Percentiles rank a stretch among this genome's conserved stretches.
Conservation (phyloP, 2,797 vertebrate species). For the Poecilia wingei region DNA sequence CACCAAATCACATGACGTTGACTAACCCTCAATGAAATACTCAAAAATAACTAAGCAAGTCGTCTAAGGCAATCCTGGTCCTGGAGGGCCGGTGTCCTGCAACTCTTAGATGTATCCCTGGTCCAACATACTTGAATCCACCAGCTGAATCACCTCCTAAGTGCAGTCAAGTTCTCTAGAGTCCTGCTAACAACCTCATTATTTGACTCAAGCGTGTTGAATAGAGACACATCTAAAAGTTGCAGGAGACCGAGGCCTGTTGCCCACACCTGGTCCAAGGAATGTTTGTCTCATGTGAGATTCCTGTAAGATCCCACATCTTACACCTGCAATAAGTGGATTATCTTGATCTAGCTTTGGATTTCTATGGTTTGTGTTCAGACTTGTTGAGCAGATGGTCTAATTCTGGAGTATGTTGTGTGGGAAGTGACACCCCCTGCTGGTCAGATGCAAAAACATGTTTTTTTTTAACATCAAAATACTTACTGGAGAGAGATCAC, state of each 20-base stretch:
- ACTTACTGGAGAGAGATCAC: neutral
- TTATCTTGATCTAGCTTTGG: constrained; percentile 8
- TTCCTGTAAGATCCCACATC: neutral
- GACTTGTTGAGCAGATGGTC: neutral
- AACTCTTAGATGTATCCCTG: too few species aligned
- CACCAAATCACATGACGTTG: neutral
- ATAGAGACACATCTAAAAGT: too few species aligned
- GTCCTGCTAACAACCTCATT: too few species aligned
- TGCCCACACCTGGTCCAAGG: too few species aligned
- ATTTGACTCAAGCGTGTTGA: too few species aligned
- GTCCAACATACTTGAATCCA: too few species aligned
- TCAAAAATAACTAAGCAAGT: neutral
- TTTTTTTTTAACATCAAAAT: neutral
- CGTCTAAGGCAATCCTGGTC: neutral
- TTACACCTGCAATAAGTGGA: constrained; percentile 9
- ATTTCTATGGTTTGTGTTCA: constrained; percentile 10
- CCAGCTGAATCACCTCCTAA: too few species aligned
- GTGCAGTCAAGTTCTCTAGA: too few species aligned
- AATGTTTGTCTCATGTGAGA: neutral
- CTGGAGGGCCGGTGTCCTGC: too few species aligned
- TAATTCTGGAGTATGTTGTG: neutral
- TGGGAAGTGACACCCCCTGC: constrained; percentile 5
- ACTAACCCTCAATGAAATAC: neutral
- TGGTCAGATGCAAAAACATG: neutral
- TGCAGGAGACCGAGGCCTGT: too few species aligned